Conservation (phyloP, 1,140 invertebrate genomes). For the Dolichoris vasculosae region DNA sequence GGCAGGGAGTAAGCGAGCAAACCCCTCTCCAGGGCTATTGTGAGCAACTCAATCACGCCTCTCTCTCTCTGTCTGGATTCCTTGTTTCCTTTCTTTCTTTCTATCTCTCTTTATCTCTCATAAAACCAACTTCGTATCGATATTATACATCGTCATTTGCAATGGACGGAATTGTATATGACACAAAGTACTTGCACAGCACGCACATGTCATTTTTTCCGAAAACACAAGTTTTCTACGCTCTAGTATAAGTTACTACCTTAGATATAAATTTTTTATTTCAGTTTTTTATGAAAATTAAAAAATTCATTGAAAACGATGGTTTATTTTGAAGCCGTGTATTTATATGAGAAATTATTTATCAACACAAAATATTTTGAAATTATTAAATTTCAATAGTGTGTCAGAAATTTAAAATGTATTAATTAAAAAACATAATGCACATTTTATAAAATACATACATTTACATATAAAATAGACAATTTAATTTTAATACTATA, state of each 20-base stretch:
- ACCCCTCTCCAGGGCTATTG: neutral
- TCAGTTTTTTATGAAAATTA: too few species aligned
- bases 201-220: neutral
- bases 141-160: neutral
- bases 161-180: neutral
- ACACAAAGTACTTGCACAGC: neutral
- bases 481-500: too few species aligned
- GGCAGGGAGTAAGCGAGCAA: neutral
- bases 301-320: too few species aligned
- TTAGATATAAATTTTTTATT: neutral
- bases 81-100: neutral
- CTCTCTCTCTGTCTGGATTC: neutral
- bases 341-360: too few species aligned
- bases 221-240: neutral
- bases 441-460: too few species aligned
- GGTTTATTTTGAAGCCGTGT: too few species aligned
- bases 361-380: too few species aligned
- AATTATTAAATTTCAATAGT: too few species aligned
- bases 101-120: neutral
- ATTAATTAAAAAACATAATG: too few species aligned
- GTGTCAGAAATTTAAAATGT: too few species aligned
- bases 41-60: slow-evolving; percentile 46
- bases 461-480: too few species aligned
- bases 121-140: slow-evolving; percentile 14
- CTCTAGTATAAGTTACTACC: slow-evolving; percentile 44